Evolutionary conservation across 2,797 vertebrate species (phyloP), one percentile per base, ranked within the genome.

Genomic region (Champsocephalus gunnari): DNA sequence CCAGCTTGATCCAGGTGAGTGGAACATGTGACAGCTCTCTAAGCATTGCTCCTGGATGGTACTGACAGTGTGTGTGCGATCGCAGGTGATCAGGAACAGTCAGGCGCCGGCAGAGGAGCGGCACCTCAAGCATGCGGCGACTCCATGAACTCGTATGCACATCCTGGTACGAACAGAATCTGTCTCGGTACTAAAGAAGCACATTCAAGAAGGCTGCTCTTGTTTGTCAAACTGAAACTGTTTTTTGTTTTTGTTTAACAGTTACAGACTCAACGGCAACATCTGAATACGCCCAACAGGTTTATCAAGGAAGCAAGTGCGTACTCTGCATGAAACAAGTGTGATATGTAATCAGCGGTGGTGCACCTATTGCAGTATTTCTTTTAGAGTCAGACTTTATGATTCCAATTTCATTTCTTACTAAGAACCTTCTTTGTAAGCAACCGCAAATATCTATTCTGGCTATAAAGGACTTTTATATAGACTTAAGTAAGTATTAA

Each of bases 231-330:
- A 24, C 58, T 84, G 12, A 77, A 41, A 0, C 10, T 1, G 0
- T 12, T 69, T 28, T 28, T 28, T 28, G 24, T 3, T 38, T 65
- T 41, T 96, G 95, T 93, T 95, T 92, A 86, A 93, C 64, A 97
- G 96, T 90, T 89, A 92, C 96, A 76, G 95, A 96, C 81, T 84
- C 96, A 75, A 95, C 96, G 55, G 93, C 94, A 76, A 92, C 96
- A 47, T 93, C 95, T 88, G 97, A 98, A 90, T 99, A 96, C 96
- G 96, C 95, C 88, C 96, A 97, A 89, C 97, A 98, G 89, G 96
- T 98, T 84, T 99, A 98, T 94, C 97, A 97, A 94, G 94, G 95
- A 94, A 97, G 21, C 92, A 94, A 95, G 98, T 99, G 95, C 97
- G 98, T 89, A 19, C 16, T 19, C 44, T 17, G 14, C 44, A 0